These are phyloP conservation scores for Brienomyrus longianalis DNA, from an alignment of 2,113 vertebrate genomes.

Conservation along the genomic window DNA sequence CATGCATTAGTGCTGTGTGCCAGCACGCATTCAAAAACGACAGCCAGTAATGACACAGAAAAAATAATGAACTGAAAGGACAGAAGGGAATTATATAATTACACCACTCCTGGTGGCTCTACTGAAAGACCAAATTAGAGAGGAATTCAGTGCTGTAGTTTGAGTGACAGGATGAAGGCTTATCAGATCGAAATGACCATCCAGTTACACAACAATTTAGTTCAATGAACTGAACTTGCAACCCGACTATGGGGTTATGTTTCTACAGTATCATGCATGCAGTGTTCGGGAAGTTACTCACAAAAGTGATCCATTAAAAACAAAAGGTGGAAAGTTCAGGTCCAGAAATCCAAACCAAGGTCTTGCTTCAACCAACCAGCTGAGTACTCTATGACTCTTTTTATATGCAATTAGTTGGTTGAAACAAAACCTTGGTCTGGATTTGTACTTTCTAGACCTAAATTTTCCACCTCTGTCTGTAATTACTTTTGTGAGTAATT, in stretches of 20 bases:
- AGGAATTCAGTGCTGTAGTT: neutral
- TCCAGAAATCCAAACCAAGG: neutral
- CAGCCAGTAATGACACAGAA: neutral
- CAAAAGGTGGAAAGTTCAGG: neutral
- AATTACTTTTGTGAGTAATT: neutral
- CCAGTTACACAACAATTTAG: neutral
- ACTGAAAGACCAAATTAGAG: neutral
- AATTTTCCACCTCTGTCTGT: neutral
- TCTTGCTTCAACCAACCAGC: neutral
- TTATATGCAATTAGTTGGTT: neutral
- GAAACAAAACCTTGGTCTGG: neutral
- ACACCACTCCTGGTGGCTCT: neutral
- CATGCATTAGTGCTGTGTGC: conserved; percentile 1
- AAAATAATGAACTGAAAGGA: neutral
- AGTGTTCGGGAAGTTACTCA: neutral
- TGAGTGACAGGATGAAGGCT: neutral
- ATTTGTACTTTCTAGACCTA: neutral
- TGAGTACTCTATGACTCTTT: neutral
- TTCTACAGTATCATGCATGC: neutral
- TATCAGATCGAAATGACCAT: neutral
- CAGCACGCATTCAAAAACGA: neutral
- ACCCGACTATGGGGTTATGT: neutral
- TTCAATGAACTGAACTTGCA: neutral
- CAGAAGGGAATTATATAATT: neutral
- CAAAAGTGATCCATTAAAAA: neutral